Percentiles rank a stretch among this genome's conserved stretches.
These are phyloP conservation scores for Melanotaenia trifasciata DNA, from an alignment of 2,797 vertebrate genomes.

Conservation along the genomic window DNA sequence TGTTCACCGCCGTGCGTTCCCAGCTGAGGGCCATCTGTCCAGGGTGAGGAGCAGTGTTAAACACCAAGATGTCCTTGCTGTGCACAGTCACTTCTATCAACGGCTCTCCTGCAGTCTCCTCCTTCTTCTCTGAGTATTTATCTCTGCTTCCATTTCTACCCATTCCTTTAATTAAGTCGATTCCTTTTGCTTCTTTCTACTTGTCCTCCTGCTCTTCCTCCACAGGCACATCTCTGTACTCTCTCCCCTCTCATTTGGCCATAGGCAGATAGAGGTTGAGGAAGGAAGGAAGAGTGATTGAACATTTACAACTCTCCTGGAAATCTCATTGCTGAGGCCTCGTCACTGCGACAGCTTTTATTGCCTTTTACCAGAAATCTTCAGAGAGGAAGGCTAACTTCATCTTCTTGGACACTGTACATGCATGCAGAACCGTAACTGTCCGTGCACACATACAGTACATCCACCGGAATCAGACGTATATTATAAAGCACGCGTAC, in stretches of 20 bases:
- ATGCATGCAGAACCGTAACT: constrained; percentile 1
- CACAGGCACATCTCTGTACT: background rate
- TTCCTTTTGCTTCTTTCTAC: constrained; percentile 15
- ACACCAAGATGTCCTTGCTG: constrained; percentile 55
- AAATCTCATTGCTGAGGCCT: constrained; percentile 70
- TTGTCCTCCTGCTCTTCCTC: background rate
- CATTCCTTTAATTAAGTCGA: constrained; percentile 34
- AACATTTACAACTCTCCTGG: constrained; percentile 78
- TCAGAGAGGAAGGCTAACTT: constrained; percentile 77
- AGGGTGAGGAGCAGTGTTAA: constrained; percentile 52
- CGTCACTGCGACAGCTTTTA: constrained; percentile 75
- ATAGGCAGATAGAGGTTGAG: constrained; percentile 25
- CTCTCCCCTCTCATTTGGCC: constrained; percentile 23
- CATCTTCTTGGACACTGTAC: constrained; percentile 56
- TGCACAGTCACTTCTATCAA: background rate
- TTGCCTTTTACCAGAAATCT: constrained; percentile 73
- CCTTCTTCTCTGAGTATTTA: constrained; percentile 11
- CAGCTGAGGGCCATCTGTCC: constrained; percentile 55
- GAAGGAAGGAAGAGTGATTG: constrained; percentile 60
- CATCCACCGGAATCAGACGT: constrained; percentile 20
- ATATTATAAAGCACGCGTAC: constrained; percentile 8
- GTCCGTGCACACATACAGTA: constrained; percentile 1
- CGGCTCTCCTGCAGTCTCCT: background rate
- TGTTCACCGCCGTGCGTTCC: constrained; percentile 39
- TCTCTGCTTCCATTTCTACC: constrained; percentile 15